phyloP scores from a whole-genome alignment of 2,113 vertebrate species.

The Hyperoodon ampullatus region DNA sequence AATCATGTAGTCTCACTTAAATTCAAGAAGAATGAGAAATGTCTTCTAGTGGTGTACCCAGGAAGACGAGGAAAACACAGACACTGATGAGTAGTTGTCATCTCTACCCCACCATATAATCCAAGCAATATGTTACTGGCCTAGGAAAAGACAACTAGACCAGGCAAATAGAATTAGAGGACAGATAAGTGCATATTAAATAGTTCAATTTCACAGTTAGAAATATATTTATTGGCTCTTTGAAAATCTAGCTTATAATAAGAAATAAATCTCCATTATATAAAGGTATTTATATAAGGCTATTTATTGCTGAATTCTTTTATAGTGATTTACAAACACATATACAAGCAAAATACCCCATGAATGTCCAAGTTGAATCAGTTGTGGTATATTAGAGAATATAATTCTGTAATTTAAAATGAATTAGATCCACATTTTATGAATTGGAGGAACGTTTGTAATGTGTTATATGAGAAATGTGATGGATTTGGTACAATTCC shows the following conservation, averaged over 20 bases:
- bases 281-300: background rate
- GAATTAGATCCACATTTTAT: background rate
- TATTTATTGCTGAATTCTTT: background rate
- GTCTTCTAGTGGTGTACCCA: too few species aligned
- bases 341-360: background rate
- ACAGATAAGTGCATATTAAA: background rate
- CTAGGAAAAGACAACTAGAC: background rate
- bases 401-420: slow-evolving; percentile 23
- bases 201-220: background rate
- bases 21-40: background rate
- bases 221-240: background rate
- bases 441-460: background rate
- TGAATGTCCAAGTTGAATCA: background rate
- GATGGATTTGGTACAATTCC: background rate
- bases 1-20: background rate
- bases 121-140: background rate
- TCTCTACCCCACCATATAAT: background rate
- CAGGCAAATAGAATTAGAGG: background rate
- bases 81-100: background rate
- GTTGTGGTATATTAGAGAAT: background rate
- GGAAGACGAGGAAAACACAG: background rate
- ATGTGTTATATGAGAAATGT: slow-evolving; percentile 20
- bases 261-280: background rate
- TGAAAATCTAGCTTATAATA: slow-evolving; percentile 5
- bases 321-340: background rate